A percentile compares a stretch with the other conserved stretches of the same genome.
phyloP scores from a whole-genome alignment of 2,113 vertebrate species.

The Redunca redunca region DNA sequence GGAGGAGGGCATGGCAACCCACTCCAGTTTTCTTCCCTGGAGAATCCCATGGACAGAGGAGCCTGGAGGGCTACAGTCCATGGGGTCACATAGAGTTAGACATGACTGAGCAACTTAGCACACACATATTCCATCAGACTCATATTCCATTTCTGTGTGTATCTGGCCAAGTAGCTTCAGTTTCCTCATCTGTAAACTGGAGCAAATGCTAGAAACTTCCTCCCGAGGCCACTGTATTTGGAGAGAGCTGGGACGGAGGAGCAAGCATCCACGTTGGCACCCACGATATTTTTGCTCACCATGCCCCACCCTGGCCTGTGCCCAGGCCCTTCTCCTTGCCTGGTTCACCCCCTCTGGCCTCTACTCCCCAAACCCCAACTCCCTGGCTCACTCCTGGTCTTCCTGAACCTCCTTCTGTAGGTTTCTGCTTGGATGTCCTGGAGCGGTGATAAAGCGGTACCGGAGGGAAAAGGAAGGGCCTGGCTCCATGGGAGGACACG shows the following conservation, averaged over 20 bases:
- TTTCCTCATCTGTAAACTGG: neutral
- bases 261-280: rapidly evolving
- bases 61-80: neutral
- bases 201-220: neutral
- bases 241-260: neutral
- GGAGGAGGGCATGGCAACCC: neutral
- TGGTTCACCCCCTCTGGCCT: neutral
- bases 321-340: neutral
- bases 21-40: neutral
- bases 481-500: neutral
- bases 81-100: neutral
- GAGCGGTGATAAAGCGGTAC: neutral
- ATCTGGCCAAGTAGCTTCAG: neutral
- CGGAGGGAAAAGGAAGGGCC: neutral
- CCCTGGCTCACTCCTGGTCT: rapidly evolving
- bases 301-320: neutral
- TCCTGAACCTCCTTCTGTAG: neutral
- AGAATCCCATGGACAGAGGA: neutral
- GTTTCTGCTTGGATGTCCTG: neutral
- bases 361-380: rapidly evolving
- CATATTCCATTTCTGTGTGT: neutral
- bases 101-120: neutral
- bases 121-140: neutral
- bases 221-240: neutral
- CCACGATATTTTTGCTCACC: rapidly evolving